These are phyloP conservation scores for Cosmia trapezina DNA, from an alignment of 2,888 invertebrate species.

Conservation along the genomic window DNA sequence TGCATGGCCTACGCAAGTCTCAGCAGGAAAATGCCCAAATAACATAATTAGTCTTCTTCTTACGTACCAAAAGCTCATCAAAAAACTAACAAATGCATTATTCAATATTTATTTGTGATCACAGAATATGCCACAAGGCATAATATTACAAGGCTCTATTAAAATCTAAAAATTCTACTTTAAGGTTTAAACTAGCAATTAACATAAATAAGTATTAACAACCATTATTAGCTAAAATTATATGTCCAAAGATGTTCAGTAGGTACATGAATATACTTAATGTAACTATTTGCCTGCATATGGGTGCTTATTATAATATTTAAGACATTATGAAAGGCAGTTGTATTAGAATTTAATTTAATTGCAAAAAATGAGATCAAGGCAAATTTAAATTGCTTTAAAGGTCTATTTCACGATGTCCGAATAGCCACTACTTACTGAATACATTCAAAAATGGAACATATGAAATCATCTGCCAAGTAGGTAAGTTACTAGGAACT, in stretches of 20 bases:
- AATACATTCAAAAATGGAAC: no score
- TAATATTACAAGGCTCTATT: conserved; percentile 19
- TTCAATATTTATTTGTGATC: conserved; percentile 51
- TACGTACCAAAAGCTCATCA: neutral
- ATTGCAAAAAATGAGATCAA: conserved; percentile 45
- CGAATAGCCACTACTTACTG: no score
- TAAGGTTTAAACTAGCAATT: conserved; percentile 11
- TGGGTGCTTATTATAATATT: neutral
- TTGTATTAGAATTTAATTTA: conserved; percentile 11
- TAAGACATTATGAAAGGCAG: conserved; percentile 5
- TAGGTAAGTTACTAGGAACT: no score
- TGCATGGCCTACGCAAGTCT: neutral
- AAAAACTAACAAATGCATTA: neutral
- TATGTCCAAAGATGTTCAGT: neutral
- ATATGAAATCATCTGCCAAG: no score
- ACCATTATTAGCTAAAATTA: conserved; percentile 18
- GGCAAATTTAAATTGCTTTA: neutral
- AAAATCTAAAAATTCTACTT: conserved; percentile 18
- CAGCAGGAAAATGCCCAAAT: neutral
- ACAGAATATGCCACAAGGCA: conserved; percentile 43
- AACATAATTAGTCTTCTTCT: neutral
- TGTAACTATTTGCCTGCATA: neutral
- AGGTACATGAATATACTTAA: neutral
- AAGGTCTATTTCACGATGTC: no score
- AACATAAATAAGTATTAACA: conserved; percentile 12